A percentile compares a stretch with the other conserved stretches of the same genome.
phyloP scores from a whole-genome alignment of 1,140 invertebrate genomes.

The Anadara kagoshimensis region DNA sequence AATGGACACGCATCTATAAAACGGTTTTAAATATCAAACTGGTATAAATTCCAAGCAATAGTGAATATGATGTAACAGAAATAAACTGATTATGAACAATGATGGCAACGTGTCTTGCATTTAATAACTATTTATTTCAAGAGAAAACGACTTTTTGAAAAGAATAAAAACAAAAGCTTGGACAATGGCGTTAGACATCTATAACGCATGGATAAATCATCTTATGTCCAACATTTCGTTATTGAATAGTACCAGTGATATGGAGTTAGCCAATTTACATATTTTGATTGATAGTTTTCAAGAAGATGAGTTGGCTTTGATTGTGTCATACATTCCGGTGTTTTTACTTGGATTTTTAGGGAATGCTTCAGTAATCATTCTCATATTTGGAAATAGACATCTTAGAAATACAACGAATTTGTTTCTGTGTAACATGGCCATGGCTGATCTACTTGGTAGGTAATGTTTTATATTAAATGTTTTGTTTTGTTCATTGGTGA shows the following conservation, averaged over 20 bases:
- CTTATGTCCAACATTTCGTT: background rate
- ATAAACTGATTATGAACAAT: no score
- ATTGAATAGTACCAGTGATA: background rate
- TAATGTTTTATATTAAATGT: conserved; percentile 1
- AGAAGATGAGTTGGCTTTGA: conserved; percentile 13
- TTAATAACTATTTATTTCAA: no score
- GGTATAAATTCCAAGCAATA: no score
- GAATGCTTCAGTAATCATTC: conserved; percentile 42
- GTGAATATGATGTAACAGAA: no score
- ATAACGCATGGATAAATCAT: no score
- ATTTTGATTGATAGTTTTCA: background rate
- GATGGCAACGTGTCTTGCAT: no score
- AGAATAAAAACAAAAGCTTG: no score
- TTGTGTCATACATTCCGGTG: conserved; percentile 40
- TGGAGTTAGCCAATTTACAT: background rate
- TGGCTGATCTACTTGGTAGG: conserved; percentile 51
- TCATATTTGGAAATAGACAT: conserved; percentile 36
- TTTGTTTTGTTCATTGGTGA: no score
- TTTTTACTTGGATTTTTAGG: conserved; percentile 47
- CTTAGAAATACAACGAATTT: conserved; percentile 49
- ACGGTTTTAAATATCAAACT: no score
- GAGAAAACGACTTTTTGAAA: no score
- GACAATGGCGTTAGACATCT: no score
- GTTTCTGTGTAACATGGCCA: conserved; percentile 50
- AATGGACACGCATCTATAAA: no score